Base-by-base conservation (phyloP, 2,888 invertebrate species). In the Schrankia costaestrigalis region DNA sequence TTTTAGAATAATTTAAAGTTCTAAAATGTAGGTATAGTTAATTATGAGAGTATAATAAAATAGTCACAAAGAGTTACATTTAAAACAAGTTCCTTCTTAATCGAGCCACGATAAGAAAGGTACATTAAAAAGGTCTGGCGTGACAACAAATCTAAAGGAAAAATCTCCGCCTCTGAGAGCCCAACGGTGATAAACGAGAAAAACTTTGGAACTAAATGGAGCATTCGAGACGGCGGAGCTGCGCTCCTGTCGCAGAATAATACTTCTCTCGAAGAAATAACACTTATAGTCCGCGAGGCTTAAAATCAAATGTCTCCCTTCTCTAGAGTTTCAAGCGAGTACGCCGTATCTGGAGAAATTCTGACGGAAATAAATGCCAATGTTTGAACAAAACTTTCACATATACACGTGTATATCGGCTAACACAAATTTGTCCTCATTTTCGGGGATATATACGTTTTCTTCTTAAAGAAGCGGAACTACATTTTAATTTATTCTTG, bases 121-220 rank as follows among this genome's bases (percentile, higher is more conserved):
- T 84, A 86, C 87, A 87, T 88, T 89, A 87, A 87, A 86, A 87
- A 86, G 84, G 87, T 86, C 85, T 85, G 88, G 86, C 86, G 84
- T 86, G 87, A 87, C 87, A 87, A 88, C 87, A 88, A 88, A 89
- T 87, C 86, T 88, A 85, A 82, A 83, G 85, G 86, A 86, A 87
- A 88, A 86, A 87, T 86, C 84, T 85, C 86, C 83, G 83, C 78
- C 81, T 82, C 79, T 75, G 83, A 82, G 84, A 83, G 79, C 83
- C 85, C 84, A 84, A 77, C 86, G 85, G 85, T 85, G 87, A 87
- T 87, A 87, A 87, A 87, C 87, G 87, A 85, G 87, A 87, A 87
- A 87, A 87, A 86, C 86, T 87, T 87, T 84, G 84, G 78, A 85
- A 85, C 86, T 87, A 85, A 87, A 87, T 86, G 87, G 87, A 85